A percentile compares a stretch with the other conserved stretches of the same genome.
These are phyloP conservation scores for Albula glossodonta DNA, from an alignment of 2,113 vertebrate species.

Conservation along the genomic window DNA sequence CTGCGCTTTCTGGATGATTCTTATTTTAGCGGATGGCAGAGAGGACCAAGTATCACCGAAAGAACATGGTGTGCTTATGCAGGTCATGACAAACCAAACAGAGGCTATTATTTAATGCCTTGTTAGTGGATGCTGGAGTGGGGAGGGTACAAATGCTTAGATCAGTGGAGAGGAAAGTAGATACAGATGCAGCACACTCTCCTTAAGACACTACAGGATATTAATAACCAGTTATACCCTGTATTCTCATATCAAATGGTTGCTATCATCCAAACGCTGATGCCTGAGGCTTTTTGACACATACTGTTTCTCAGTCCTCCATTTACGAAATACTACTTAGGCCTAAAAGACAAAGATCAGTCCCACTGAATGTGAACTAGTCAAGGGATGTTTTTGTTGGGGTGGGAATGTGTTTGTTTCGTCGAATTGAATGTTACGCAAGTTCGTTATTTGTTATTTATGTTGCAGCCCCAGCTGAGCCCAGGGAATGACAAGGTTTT, in stretches of 20 bases:
- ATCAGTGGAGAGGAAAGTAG: neutral
- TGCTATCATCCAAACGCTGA: neutral
- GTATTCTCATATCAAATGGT: neutral
- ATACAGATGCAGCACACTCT: neutral
- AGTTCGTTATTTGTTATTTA: slow-evolving; percentile 1
- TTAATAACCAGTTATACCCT: neutral
- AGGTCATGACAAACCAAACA: neutral
- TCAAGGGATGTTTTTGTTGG: neutral
- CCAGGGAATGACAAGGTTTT: neutral
- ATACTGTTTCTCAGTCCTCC: neutral
- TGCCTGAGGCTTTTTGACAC: neutral
- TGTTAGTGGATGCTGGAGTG: neutral
- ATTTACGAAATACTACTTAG: neutral
- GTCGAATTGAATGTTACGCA: neutral
- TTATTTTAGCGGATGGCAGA: neutral
- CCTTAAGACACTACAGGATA: neutral
- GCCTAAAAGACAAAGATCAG: neutral
- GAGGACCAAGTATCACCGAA: neutral
- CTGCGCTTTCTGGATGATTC: neutral
- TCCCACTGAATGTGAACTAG: neutral
- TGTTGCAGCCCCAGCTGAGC: neutral
- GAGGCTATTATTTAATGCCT: neutral
- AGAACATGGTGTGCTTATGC: neutral
- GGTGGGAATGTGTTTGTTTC: neutral
- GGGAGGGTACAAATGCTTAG: neutral